phyloP scores from a whole-genome alignment of 2,888 invertebrate species.

The Spialia ferax region DNA sequence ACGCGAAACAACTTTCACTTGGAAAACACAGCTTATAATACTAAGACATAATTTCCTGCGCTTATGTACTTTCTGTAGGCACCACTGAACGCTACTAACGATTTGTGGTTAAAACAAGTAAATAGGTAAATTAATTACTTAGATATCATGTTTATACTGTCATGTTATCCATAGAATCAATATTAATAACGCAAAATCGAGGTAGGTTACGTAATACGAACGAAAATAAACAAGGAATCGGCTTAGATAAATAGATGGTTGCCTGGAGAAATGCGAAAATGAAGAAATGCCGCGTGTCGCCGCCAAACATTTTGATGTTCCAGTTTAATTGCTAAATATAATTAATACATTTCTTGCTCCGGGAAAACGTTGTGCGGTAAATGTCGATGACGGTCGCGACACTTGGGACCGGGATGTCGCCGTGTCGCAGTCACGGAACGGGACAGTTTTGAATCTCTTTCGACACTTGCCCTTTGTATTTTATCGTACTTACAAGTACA shows the following conservation, averaged over 20 bases:
- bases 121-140: conserved; percentile 25
- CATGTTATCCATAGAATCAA: conserved; percentile 47
- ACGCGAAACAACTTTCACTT: conserved; percentile 34
- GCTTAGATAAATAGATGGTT: conserved; percentile 65
- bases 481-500: no score
- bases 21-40: conserved; percentile 29
- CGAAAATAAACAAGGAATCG: conserved; percentile 70
- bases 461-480: no score
- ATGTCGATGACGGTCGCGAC: conserved; percentile 52
- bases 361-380: conserved; percentile 63
- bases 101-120: conserved; percentile 12
- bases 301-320: conserved; percentile 75
- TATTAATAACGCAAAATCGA: conserved; percentile 52
- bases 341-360: conserved; percentile 69
- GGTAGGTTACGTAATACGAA: conserved; percentile 56
- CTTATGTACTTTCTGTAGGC: not conserved
- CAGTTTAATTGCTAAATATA: conserved; percentile 82
- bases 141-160: conserved; percentile 11
- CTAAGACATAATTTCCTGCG: conserved; percentile 23
- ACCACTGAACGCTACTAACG: conserved; percentile 10
- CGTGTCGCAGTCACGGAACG: not conserved
- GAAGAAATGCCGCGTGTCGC: conserved; percentile 74
- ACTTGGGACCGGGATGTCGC: conserved; percentile 24
- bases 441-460: not conserved
- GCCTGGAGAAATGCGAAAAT: conserved; percentile 66